Base-by-base conservation (phyloP, 2,113 vertebrate genomes). In the Cercopithecus mona region DNA sequence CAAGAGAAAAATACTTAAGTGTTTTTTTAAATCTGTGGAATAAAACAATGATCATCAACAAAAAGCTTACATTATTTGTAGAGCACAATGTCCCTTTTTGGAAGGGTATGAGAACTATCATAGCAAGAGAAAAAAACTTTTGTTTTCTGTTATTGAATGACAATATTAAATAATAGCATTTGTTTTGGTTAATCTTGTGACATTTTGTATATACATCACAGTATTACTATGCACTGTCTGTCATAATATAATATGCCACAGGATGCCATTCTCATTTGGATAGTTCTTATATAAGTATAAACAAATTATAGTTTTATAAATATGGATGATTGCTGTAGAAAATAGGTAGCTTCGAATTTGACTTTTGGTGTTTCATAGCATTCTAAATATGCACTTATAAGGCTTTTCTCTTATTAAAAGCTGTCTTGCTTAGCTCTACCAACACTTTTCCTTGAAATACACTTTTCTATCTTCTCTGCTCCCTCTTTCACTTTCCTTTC, bases 281-380 rank as follows among this genome's bases (percentile, higher is more conserved):
- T 94, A 13, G 82, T 96, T 80, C 35, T 76, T 93, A 83, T 70
- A 50, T 50, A 89, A 86, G n/a, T 86, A 38, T 85, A 93, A 59
- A 30, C 14, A 92, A 95, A 40, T 93, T 35, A 72, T 79, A 72
- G 12, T 7, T 75, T 76, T 85, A 66, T 76, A 32, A 94, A 80
- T 92, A 57, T 78, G 32, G 12, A 66, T 93, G 18, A 66, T 72
- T 81, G 16, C 45, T 87, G 8, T 75, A 82, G 59, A 89, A 81
- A 91, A 64, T 82, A 43, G 6, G 11, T 11, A 88, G 64, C 16
- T 93, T 96, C 88, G 50, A 96, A 72, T 83, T 94, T 90, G 80
- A n/a, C 8, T 50, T 94, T 59, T 73, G 18, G 43, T 22, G 8
- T 90, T 94, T 80, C 48, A 38, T 17, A 81, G 6, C 11, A 66